These are phyloP conservation scores for Phyllotis vaccarum DNA, from an alignment of 2,797 vertebrate species.

Conservation along the genomic window DNA sequence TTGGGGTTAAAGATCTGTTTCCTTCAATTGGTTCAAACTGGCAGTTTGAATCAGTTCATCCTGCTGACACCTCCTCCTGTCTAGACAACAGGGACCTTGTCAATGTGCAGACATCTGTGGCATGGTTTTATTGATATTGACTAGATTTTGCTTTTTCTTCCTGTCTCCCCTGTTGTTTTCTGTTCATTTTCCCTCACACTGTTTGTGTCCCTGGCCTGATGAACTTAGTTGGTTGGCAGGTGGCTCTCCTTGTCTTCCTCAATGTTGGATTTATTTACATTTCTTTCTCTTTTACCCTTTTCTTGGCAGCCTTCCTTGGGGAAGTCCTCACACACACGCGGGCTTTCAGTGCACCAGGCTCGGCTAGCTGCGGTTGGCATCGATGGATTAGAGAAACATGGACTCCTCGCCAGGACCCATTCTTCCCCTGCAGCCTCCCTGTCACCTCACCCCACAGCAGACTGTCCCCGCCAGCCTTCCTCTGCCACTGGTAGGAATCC, in stretches of 20 bases:
- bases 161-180: not conserved
- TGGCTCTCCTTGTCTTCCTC: conserved; percentile 85
- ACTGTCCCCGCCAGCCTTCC: conserved; percentile 89
- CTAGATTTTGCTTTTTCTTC: conserved; percentile 76
- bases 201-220: conserved; percentile 89
- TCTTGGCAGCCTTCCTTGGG: conserved; percentile 87
- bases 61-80: conserved; percentile 79
- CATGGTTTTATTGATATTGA: conserved; percentile 90
- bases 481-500: conserved; percentile 91
- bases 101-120: conserved; percentile 89
- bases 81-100: conserved; percentile 71
- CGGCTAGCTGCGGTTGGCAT: conserved; percentile 87
- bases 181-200: conserved; percentile 79
- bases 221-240: conserved; percentile 91
- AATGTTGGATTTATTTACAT: conserved; percentile 87
- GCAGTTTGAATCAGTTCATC: conserved; percentile 75
- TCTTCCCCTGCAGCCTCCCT: conserved; percentile 87
- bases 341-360: conserved; percentile 86
- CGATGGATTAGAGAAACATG: conserved; percentile 90
- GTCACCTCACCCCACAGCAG: conserved; percentile 88
- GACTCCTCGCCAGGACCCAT: conserved; percentile 85
- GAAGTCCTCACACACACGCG: conserved; percentile 85
- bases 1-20: conserved; percentile 74
- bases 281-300: conserved; percentile 88
- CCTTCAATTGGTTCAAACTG: conserved; percentile 78